Conservation (phyloP, 53 echinoderm and acorn worm species). For the Luidia sarsii region DNA sequence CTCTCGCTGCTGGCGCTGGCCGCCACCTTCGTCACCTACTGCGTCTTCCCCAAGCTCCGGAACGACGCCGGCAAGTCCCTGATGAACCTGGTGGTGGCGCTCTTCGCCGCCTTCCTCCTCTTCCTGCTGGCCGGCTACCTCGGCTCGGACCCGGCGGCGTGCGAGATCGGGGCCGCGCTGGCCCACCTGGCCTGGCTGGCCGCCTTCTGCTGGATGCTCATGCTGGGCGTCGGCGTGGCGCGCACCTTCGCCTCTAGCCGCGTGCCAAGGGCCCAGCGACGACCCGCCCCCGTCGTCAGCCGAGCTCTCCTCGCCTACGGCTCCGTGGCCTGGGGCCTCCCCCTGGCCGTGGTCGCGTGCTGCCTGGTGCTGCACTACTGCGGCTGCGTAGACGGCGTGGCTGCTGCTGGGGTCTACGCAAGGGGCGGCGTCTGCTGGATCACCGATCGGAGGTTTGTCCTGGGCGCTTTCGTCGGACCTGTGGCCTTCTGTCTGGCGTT, state of each 20-base stretch:
- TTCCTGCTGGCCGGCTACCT: constrained; percentile 29
- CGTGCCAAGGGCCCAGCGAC: neutral
- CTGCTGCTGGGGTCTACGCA: neutral
- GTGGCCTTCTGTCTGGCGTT: neutral
- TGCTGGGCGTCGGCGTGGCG: constrained; percentile 8
- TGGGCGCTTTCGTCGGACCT: constrained; percentile 33
- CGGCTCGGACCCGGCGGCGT: neutral
- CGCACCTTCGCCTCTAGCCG: neutral
- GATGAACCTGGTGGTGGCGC: constrained; percentile 50
- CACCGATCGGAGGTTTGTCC: neutral
- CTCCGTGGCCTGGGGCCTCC: constrained; percentile 19
- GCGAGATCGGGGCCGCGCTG: neutral
- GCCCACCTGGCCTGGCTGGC: constrained; percentile 47
- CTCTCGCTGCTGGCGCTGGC: constrained; percentile 16
- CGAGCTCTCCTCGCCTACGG: neutral
- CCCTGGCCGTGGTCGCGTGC: constrained; percentile 4
- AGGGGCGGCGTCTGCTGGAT: constrained; percentile 31
- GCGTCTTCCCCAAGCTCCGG: constrained; percentile 23
- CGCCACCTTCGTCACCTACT: constrained; percentile 46
- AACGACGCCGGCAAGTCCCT: constrained; percentile 17
- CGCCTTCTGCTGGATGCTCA: constrained; percentile 47
- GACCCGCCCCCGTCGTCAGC: neutral
- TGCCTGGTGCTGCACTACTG: constrained; percentile 8
- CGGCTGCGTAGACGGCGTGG: constrained; percentile 13
- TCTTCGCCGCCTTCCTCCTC: constrained; percentile 28